Evolutionary conservation across 2,113 vertebrate genomes (phyloP).

Genomic region (Gavia stellata): DNA sequence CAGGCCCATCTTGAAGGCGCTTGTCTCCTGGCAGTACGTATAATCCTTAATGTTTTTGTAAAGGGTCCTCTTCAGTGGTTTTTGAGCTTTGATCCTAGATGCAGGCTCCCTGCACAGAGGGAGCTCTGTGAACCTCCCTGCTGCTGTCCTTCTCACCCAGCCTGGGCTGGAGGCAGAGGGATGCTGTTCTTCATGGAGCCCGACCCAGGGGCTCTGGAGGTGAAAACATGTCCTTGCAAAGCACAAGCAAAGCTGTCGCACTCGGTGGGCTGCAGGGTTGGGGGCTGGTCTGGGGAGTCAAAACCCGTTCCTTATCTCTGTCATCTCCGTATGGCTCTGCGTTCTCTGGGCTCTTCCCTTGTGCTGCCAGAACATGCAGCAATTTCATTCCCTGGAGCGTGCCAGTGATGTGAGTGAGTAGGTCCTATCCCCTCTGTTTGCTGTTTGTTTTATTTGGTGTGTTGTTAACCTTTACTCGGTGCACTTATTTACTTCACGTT

Average conservation of each 20-base stretch:
- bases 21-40: neutral
- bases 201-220: neutral
- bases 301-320: neutral
- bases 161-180: neutral
- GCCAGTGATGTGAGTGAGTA: neutral
- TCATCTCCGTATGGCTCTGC: neutral
- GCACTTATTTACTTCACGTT: constrained; percentile 58
- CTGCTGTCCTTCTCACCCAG: neutral
- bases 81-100: neutral
- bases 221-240: fast-evolving
- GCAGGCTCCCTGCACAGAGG: neutral
- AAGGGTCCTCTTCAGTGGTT: neutral
- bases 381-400: neutral
- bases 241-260: fast-evolving
- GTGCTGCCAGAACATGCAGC: neutral
- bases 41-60: neutral
- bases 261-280: neutral
- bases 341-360: neutral
- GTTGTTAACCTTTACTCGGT: constrained; percentile 62
- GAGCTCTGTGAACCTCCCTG: neutral
- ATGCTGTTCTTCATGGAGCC: neutral
- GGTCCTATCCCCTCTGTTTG: neutral
- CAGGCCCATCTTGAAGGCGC: neutral
- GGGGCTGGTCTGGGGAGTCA: neutral
- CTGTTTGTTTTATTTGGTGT: constrained; percentile 59